Base-by-base conservation (phyloP, 2,113 vertebrate species). In the Rynchops niger region DNA sequence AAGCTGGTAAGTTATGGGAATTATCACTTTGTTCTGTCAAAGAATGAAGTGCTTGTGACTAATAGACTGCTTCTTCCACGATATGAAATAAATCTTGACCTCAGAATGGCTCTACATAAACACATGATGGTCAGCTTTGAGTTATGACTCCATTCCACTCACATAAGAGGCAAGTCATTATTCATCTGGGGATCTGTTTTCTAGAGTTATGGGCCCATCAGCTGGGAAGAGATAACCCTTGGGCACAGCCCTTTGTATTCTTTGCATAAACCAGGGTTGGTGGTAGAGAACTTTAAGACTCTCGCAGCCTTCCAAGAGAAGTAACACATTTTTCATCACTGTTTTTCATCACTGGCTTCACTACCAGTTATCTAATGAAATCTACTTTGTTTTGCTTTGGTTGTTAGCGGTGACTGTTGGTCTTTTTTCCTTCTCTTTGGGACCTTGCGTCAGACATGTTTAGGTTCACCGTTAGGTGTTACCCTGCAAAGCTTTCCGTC, bases 21-120 rank as follows among this genome's bases (percentile, higher is more conserved):
- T 95, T 95, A 93, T 61, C 86, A 88, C 95, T 96, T 86, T 72
- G 84, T 93, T 79, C 76, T 91, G 95, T 97, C 34, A 3, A 89
- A 91, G 82, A 94, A 94, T 88, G 71, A 90, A 94, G 93, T 96
- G 95, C 84, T 91, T 82, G 89, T 96, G 94, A 96, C 89, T 96
- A 82, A 95, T 93, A 71, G 65, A 43, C 52, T 96, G 93, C 80
- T 90, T 65, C 89, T 95, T 53, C 89, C 96, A 81, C 47, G 76
- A 65, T 95, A 53, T 69, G 91, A 88, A 95, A 82, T 91, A 93
- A 94, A 90, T 97, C 94, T 49, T 92, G 93, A 88, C 95, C 93
- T 93, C 89, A 80, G 87, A 83, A 86, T 49, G 87, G 91, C 79
- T 95, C 81, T 93, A 8, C 6, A 2, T 91, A 95, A 97, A 95